These are phyloP conservation scores for Chiridota heheva DNA, from an alignment of 35 echinoderm and acorn worm genomes.

Conservation along the genomic window DNA sequence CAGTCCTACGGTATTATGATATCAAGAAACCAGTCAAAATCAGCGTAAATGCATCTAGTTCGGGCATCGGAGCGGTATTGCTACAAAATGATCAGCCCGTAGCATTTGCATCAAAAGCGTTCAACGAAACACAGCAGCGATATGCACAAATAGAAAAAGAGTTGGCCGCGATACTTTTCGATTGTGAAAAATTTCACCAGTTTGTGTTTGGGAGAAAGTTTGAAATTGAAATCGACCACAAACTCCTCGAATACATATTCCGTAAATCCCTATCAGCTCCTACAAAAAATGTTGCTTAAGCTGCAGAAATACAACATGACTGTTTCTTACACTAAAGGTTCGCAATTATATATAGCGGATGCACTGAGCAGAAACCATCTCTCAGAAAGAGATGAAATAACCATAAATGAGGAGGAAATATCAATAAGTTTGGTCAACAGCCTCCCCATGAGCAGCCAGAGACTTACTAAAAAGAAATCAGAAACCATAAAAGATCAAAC, in stretches of 20 bases:
- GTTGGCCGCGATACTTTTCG: not conserved
- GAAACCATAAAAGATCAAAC: slow-evolving; percentile 9
- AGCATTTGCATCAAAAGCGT: slow-evolving; percentile 34
- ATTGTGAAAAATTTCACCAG: not conserved
- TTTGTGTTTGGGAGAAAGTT: slow-evolving; percentile 4
- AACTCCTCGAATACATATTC: slow-evolving; percentile 14
- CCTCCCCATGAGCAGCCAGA: slow-evolving; percentile 21
- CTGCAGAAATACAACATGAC: slow-evolving; percentile 3
- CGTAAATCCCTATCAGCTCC: slow-evolving; percentile 7
- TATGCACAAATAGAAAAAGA: slow-evolving; percentile 55
- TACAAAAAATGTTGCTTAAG: slow-evolving; percentile 13
- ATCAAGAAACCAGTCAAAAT: not conserved
- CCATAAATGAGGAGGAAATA: not conserved
- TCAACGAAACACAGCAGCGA: slow-evolving; percentile 14
- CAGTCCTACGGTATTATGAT: not conserved
- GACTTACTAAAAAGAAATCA: not conserved
- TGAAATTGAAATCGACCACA: slow-evolving; percentile 17
- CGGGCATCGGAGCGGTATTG: slow-evolving; percentile 13
- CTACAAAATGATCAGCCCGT: not conserved
- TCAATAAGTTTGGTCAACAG: slow-evolving; percentile 1
- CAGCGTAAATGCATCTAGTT: not conserved
- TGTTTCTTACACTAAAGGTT: slow-evolving; percentile 35
- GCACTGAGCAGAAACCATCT: slow-evolving; percentile 18
- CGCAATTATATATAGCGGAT: slow-evolving; percentile 39
- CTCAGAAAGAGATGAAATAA: not conserved